A percentile compares a stretch with the other conserved stretches of the same genome.
Conservation (phyloP, 2,113 vertebrate genomes). For the Chloropsis cyanopogon region DNA sequence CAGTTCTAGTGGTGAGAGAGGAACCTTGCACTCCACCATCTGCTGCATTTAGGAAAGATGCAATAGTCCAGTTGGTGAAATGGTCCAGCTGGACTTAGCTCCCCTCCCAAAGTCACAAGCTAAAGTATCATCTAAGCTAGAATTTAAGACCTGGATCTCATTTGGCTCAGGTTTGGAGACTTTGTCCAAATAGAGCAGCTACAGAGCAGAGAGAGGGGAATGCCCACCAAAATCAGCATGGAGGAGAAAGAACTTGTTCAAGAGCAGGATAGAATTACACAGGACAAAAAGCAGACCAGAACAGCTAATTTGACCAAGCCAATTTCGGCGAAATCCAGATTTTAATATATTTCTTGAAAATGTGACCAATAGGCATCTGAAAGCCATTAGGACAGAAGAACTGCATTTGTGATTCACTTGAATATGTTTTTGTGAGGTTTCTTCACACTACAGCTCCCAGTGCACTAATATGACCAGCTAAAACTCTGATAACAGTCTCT, state of each 20-base stretch:
- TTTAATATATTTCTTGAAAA: background rate
- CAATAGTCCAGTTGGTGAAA: background rate
- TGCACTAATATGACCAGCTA: background rate
- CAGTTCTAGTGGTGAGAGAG: background rate
- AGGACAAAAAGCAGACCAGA: background rate
- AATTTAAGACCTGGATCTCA: background rate
- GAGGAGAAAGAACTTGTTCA: background rate
- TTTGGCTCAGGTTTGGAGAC: background rate
- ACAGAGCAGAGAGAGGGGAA: background rate
- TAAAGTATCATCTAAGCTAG: background rate
- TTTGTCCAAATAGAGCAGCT: background rate
- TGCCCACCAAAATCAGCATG: background rate
- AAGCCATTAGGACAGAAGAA: background rate
- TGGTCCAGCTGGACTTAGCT: background rate
- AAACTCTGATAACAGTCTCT: background rate
- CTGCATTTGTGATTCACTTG: background rate
- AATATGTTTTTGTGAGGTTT: background rate
- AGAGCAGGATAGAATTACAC: background rate
- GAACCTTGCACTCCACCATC: background rate
- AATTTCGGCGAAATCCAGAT: background rate
- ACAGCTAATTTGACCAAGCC: background rate
- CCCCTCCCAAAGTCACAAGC: background rate
- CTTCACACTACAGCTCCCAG: background rate
- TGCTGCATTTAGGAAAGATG: background rate
- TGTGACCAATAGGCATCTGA: background rate